phyloP scores from a whole-genome alignment of 2,888 invertebrate genomes.

The Aspidiotus destructor region DNA sequence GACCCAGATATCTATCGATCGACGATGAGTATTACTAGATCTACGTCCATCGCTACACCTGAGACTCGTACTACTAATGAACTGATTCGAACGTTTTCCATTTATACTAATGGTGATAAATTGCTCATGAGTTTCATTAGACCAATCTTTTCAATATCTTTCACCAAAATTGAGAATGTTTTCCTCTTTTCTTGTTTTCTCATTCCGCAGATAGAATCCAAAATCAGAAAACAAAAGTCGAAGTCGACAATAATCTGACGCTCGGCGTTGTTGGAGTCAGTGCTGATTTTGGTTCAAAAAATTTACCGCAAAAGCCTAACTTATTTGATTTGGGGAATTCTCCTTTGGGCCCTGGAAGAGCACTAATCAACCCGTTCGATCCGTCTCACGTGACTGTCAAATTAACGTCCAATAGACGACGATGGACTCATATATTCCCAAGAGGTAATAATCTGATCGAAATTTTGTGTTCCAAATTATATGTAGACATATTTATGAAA shows the following conservation, averaged over 20 bases:
- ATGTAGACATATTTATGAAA: too few species aligned
- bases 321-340: constrained; percentile 37
- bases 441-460: constrained; percentile 51
- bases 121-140: too few species aligned
- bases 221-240: too few species aligned
- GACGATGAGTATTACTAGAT: constrained; percentile 1
- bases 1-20: constrained; percentile 75
- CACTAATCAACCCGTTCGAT: constrained; percentile 94
- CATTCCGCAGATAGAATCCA: too few species aligned
- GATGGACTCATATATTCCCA: constrained; percentile 99
- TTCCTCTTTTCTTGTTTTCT: too few species aligned
- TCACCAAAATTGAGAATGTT: too few species aligned
- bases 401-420: constrained; percentile 81
- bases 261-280: too few species aligned
- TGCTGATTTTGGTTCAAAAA: background rate
- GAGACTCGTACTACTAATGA: background rate
- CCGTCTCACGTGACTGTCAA: constrained; percentile 95
- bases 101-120: too few species aligned
- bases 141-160: too few species aligned
- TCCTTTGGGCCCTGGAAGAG: constrained; percentile 55
- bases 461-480: background rate
- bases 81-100: too few species aligned
- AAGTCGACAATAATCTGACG: too few species aligned
- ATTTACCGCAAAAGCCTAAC: constrained; percentile 15
- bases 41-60: constrained; percentile 25